phyloP scores from a whole-genome alignment of 2,888 invertebrate species.

The Girardia tigrina region DNA sequence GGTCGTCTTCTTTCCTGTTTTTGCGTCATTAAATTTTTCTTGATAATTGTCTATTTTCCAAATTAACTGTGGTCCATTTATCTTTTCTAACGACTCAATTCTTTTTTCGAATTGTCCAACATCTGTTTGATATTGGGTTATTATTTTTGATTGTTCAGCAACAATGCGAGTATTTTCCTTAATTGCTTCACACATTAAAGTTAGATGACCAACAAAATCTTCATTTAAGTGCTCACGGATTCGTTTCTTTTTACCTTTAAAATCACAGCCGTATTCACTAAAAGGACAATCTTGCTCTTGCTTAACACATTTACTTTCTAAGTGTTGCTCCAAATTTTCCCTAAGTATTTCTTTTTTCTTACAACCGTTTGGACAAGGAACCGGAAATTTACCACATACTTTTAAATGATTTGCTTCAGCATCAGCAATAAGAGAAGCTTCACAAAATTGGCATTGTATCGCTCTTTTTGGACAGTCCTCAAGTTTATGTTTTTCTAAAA shows the following conservation, averaged over 20 bases:
- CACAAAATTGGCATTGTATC: constrained; percentile 41
- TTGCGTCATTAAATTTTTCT: constrained; percentile 44
- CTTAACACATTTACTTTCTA: constrained; percentile 41
- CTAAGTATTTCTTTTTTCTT: constrained; percentile 40
- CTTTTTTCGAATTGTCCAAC: constrained; percentile 38
- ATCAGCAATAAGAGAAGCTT: constrained; percentile 38
- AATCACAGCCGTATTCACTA: constrained; percentile 40
- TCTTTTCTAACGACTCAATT: constrained; percentile 44
- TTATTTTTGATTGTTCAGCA: constrained; percentile 38
- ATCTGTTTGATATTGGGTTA: constrained; percentile 39
- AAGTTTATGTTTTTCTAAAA: constrained; percentile 39
- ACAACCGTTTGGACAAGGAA: constrained; percentile 43
- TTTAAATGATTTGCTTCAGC: constrained; percentile 40
- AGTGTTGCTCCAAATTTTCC: constrained; percentile 40
- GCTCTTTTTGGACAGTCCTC: constrained; percentile 42
- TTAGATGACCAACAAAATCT: constrained; percentile 45
- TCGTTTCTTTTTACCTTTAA: constrained; percentile 41
- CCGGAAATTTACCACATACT: constrained; percentile 40
- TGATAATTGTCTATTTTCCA: constrained; percentile 48
- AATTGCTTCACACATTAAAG: constrained; percentile 44
- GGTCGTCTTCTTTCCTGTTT: constrained; percentile 44
- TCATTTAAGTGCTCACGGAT: constrained; percentile 47
- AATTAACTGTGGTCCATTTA: constrained; percentile 48
- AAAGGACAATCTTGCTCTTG: constrained; percentile 42
- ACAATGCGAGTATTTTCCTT: constrained; percentile 41